A percentile compares a stretch with the other conserved stretches of the same genome.
These are phyloP conservation scores for Neolamprologus sp. DNA, from an alignment of 2,113 vertebrate species.

Conservation along the genomic window DNA sequence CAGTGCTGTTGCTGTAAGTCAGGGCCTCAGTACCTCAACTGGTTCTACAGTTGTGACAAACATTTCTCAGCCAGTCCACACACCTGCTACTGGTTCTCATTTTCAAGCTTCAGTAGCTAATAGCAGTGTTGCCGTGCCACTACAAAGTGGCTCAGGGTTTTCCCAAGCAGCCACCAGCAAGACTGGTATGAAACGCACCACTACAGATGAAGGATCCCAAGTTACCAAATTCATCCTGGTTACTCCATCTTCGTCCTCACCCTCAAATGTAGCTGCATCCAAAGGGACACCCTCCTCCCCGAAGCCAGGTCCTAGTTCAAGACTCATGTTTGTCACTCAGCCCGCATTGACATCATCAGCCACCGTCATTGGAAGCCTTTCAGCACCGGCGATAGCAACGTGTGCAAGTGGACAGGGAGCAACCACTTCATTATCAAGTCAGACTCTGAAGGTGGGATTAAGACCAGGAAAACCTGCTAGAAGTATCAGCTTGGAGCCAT, in stretches of 20 bases:
- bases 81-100: constrained; percentile 52
- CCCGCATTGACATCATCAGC: constrained; percentile 30
- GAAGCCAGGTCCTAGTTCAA: constrained; percentile 65
- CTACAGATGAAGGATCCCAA: constrained; percentile 61
- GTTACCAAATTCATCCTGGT: constrained; percentile 82
- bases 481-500: constrained; percentile 60
- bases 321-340: constrained; percentile 81
- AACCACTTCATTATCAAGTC: constrained; percentile 70
- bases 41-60: constrained; percentile 27
- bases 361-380: constrained; percentile 21
- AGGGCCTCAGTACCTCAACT: constrained; percentile 22
- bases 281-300: constrained; percentile 62
- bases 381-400: constrained; percentile 16
- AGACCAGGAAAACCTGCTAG: constrained; percentile 75
- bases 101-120: constrained; percentile 46
- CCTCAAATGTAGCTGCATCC: constrained; percentile 48
- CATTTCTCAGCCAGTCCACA: constrained; percentile 33
- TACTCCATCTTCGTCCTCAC: constrained; percentile 68
- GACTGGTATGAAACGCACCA: constrained; percentile 49
- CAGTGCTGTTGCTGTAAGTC: constrained; percentile 58
- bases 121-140: constrained; percentile 42
- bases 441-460: constrained; percentile 78
- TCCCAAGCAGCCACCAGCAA: constrained; percentile 39
- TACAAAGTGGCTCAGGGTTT: constrained; percentile 29
- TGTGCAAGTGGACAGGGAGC: neutral